Evolutionary conservation across 2,797 vertebrate genomes (phyloP).

Genomic region (Hafferia zeledoni): DNA sequence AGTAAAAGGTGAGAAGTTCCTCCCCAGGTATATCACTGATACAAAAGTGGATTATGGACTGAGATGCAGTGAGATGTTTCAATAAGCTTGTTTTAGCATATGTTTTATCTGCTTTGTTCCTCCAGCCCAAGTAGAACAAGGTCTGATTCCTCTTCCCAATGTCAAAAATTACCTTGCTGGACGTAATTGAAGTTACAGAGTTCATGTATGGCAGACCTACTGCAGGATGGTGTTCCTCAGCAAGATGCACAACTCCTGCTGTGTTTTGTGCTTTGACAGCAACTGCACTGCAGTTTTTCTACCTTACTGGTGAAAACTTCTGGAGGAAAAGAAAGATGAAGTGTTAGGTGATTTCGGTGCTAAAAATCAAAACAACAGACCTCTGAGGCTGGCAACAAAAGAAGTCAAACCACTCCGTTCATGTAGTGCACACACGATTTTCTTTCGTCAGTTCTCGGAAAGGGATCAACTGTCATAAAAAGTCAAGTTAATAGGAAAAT

Average conservation of each 20-base stretch:
- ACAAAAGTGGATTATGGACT: background rate
- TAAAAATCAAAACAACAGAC: background rate
- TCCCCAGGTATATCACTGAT: background rate
- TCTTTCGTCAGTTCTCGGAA: background rate
- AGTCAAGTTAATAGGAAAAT: background rate
- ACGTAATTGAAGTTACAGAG: background rate
- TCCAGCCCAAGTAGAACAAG: background rate
- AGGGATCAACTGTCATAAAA: background rate
- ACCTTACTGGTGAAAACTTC: background rate
- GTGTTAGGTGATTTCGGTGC: background rate
- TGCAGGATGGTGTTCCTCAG: background rate
- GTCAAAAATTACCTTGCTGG: background rate
- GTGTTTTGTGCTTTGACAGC: background rate
- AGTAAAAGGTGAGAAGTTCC: background rate
- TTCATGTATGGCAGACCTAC: background rate
- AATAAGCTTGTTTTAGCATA: background rate
- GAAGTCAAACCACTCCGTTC: background rate
- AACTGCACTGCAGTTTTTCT: background rate
- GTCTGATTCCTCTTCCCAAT: background rate
- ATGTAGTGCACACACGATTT: background rate
- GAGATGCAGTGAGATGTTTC: background rate
- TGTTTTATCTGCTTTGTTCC: background rate
- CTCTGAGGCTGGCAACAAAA: constrained; percentile 4
- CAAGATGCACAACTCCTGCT: background rate
- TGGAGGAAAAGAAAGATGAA: background rate